Percentiles rank a stretch among this genome's conserved stretches.
phyloP scores from a whole-genome alignment of 1,140 invertebrate species.

The Grapholita molesta region DNA sequence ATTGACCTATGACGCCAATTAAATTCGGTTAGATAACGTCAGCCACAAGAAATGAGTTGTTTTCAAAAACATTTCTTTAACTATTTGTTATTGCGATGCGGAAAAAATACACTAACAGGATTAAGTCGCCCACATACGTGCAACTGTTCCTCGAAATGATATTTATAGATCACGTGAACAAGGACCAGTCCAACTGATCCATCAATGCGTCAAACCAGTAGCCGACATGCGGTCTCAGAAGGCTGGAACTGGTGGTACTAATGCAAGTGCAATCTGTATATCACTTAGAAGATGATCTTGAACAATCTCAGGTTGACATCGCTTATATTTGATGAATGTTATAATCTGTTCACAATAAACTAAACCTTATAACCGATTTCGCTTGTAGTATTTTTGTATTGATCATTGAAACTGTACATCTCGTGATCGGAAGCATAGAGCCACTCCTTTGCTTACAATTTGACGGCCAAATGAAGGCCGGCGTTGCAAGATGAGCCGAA shows the following conservation, averaged over 20 bases:
- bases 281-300: neutral
- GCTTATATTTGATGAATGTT: neutral
- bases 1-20: neutral
- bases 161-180: conserved; percentile 9
- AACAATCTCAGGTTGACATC: neutral
- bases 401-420: neutral
- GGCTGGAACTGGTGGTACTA: neutral
- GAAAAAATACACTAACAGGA: conserved; percentile 18
- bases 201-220: neutral
- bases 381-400: neutral
- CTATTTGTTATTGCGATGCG: neutral
- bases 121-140: conserved; percentile 23
- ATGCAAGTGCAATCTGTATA: conserved; percentile 9
- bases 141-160: conserved; percentile 33
- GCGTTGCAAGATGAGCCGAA: conserved; percentile 58
- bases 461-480: conserved; percentile 56
- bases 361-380: neutral
- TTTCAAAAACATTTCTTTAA: neutral
- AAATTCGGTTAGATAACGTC: neutral
- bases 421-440: conserved; percentile 1
- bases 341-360: neutral
- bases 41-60: neutral
- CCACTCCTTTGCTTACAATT: conserved; percentile 28
- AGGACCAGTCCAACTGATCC: neutral
- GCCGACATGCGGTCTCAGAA: neutral